These are phyloP conservation scores for Sphaerolaimus hirsutus DNA, from an alignment of 2,888 invertebrate genomes.

Conservation along the genomic window DNA sequence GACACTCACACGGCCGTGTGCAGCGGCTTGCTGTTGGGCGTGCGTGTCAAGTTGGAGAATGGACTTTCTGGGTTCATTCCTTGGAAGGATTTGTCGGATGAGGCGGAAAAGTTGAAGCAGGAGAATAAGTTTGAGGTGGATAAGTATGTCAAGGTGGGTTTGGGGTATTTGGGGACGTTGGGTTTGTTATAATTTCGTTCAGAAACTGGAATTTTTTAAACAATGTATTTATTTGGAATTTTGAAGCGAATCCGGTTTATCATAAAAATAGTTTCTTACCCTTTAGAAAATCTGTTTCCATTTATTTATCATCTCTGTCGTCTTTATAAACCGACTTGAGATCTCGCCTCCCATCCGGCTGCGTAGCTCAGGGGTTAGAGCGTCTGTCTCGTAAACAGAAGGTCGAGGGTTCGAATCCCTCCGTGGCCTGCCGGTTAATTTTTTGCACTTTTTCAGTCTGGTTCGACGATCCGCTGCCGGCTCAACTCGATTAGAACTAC, in stretches of 20 bases:
- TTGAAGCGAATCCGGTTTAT: too few relatives aligned
- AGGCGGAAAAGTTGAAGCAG: too few relatives aligned
- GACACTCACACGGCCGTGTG: constrained; percentile 81
- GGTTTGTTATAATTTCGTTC: neutral
- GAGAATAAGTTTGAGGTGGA: neutral
- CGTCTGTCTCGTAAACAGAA: constrained; percentile 24
- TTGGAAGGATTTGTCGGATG: constrained; percentile 73
- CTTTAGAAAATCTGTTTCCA: too few relatives aligned
- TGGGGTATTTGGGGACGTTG: neutral
- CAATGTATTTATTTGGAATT: too few relatives aligned
- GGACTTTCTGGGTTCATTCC: constrained; percentile 68
- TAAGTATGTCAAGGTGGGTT: neutral
- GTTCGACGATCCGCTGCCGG: constrained; percentile 38
- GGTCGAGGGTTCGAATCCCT: too few relatives aligned
- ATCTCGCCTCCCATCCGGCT: too few relatives aligned
- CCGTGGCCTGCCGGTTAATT: neutral
- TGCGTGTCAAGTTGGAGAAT: constrained; percentile 67
- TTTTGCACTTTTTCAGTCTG: constrained; percentile 4
- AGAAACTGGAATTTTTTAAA: neutral
- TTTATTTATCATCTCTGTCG: too few relatives aligned
- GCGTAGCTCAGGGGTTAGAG: too few relatives aligned
- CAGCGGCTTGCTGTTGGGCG: constrained; percentile 79
- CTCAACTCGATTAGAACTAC: constrained; percentile 76
- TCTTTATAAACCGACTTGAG: too few relatives aligned
- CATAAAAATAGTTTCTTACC: too few relatives aligned